Conservation (phyloP, 2,113 vertebrate genomes). For the Tetrax tetrax region DNA sequence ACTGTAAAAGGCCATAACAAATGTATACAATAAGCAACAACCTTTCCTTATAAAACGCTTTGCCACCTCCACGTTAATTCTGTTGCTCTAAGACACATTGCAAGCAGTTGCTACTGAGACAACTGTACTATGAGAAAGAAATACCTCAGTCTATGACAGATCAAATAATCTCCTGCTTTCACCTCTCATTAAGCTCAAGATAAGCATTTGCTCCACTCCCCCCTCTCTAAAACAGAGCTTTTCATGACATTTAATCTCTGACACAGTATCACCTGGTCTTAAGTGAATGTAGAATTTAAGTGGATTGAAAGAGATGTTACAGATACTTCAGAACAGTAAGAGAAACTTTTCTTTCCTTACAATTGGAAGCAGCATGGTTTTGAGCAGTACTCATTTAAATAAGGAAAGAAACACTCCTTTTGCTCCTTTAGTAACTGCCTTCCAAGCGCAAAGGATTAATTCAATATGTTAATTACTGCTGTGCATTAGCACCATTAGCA, state of each 20-base stretch:
- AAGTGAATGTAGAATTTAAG: not conserved
- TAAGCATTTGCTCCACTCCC: not conserved
- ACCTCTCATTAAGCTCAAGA: not conserved
- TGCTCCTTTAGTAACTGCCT: not conserved
- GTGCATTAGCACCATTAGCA: not conserved
- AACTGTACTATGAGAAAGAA: not conserved
- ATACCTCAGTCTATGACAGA: not conserved
- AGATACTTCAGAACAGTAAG: not conserved
- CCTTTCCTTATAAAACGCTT: not conserved
- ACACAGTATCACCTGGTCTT: not conserved
- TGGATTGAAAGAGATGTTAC: not conserved
- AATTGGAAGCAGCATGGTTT: not conserved
- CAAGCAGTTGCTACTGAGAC: not conserved
- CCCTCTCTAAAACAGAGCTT: not conserved
- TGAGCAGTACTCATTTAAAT: not conserved
- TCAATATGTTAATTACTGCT: not conserved
- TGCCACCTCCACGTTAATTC: not conserved
- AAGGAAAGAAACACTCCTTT: not conserved
- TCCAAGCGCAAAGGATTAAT: not conserved
- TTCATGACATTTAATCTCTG: not conserved
- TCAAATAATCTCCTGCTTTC: not conserved
- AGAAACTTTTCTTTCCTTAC: not conserved
- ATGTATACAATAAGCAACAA: not conserved
- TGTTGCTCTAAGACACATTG: not conserved
- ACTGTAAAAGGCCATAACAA: rapidly evolving